Conservation (phyloP, 2,888 invertebrate genomes). For the Stenotaenia linearis region DNA sequence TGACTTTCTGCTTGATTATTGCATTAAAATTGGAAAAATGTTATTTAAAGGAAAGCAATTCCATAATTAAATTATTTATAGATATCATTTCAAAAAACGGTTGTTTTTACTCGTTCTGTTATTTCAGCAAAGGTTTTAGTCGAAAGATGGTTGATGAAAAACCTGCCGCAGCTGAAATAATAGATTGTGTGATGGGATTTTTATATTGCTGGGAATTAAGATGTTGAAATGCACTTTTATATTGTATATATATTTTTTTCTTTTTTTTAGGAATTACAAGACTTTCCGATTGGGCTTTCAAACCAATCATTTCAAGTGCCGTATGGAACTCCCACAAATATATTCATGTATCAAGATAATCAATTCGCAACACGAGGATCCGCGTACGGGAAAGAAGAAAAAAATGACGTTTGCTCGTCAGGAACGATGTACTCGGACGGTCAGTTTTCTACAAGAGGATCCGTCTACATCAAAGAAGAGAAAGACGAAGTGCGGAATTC, state of each 20-base stretch:
- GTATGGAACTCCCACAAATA: slow-evolving; percentile 6
- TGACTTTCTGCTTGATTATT: no score
- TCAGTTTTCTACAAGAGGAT: slow-evolving; percentile 1
- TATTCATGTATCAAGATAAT: slow-evolving; percentile 30
- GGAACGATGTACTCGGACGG: slow-evolving; percentile 13
- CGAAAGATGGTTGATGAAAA: background rate
- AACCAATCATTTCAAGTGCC: slow-evolving; percentile 18
- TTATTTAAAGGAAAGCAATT: no score
- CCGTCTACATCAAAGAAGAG: slow-evolving; percentile 27
- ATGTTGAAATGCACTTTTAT: background rate
- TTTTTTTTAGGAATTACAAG: slow-evolving; percentile 26
- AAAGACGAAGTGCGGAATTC: slow-evolving; percentile 17
- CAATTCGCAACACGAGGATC: background rate
- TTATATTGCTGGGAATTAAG: background rate
- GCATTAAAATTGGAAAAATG: no score
- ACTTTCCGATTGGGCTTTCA: slow-evolving; percentile 28
- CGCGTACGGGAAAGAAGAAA: slow-evolving; percentile 27
- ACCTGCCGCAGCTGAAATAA: background rate
- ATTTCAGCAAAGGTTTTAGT: background rate
- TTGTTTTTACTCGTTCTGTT: background rate
- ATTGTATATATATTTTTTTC: background rate
- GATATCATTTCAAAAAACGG: no score
- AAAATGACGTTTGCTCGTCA: slow-evolving; percentile 24
- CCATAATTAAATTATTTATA: no score
- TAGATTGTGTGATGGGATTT: background rate